Conservation (phyloP, 2,888 invertebrate genomes). For the Melinaea marsaeus region DNA sequence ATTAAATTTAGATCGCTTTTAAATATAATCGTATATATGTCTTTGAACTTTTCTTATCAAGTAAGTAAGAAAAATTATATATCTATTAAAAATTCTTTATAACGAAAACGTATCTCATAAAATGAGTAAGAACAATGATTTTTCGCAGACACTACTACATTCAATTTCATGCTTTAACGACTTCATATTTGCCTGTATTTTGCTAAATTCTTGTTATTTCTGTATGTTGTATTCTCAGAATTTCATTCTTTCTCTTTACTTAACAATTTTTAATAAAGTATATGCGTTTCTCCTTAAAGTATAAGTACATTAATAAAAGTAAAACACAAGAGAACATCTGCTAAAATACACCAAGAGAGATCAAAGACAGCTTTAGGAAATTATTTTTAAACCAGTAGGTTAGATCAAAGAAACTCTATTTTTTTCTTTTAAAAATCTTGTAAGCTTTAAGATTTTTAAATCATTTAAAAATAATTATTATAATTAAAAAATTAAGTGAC, state of each 20-base stretch:
- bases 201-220: background rate
- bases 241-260: too few relatives aligned
- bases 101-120: too few relatives aligned
- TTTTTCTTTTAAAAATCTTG: background rate
- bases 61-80: too few relatives aligned
- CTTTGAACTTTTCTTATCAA: too few relatives aligned
- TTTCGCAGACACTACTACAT: background rate
- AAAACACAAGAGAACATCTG: background rate
- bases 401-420: background rate
- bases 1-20: too few relatives aligned
- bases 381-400: background rate
- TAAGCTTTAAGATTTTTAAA: too few relatives aligned
- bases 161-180: background rate
- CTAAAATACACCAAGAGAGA: constrained; percentile 12
- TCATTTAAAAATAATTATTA: too few relatives aligned
- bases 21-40: too few relatives aligned
- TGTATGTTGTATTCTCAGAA: too few relatives aligned
- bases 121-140: background rate
- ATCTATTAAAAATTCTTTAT: too few relatives aligned
- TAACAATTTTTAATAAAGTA: too few relatives aligned
- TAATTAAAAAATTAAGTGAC: too few relatives aligned
- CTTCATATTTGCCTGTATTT: background rate
- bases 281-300: background rate
- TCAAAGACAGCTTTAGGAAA: constrained; percentile 15
- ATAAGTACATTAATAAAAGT: background rate